Evolutionary conservation across 2,113 vertebrate genomes (phyloP).

Genomic region (Halcyon senegalensis): DNA sequence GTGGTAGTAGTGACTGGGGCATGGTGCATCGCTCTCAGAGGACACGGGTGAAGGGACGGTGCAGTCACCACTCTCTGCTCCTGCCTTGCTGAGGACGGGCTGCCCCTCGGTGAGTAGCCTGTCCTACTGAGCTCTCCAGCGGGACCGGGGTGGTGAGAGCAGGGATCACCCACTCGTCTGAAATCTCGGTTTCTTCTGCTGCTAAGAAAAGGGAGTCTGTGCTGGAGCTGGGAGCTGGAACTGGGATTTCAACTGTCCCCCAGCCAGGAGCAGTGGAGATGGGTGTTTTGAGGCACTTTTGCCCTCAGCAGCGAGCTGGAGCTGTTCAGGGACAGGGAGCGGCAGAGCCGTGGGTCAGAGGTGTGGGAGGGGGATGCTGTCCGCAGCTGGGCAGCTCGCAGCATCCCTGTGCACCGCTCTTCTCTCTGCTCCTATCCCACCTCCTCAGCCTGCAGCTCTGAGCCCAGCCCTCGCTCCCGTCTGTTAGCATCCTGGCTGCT

Average conservation of each 20-base stretch:
- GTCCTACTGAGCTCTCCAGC: neutral
- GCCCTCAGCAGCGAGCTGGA: rapidly evolving
- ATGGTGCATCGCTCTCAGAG: neutral
- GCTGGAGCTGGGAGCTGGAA: neutral
- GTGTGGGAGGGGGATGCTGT: neutral
- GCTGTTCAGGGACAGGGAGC: neutral
- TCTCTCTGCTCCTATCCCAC: neutral
- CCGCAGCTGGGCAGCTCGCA: neutral
- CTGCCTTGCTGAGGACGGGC: neutral
- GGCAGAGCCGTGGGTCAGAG: neutral
- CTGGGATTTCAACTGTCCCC: neutral
- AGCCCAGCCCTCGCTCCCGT: neutral
- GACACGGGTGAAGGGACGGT: neutral
- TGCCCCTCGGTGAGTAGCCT: constrained; percentile 31
- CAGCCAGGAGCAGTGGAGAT: rapidly evolving
- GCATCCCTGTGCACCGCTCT: neutral
- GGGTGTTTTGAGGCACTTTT: neutral
- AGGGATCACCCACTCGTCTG: neutral
- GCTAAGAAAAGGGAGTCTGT: neutral
- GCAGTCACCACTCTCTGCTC: neutral
- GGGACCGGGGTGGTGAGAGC: neutral
- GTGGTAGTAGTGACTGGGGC: constrained; percentile 20
- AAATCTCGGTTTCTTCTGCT: neutral
- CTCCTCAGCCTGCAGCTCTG: neutral
- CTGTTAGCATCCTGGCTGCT: neutral